Base-by-base conservation (phyloP, 1,140 invertebrate species). In the Caerostris extrusa region DNA sequence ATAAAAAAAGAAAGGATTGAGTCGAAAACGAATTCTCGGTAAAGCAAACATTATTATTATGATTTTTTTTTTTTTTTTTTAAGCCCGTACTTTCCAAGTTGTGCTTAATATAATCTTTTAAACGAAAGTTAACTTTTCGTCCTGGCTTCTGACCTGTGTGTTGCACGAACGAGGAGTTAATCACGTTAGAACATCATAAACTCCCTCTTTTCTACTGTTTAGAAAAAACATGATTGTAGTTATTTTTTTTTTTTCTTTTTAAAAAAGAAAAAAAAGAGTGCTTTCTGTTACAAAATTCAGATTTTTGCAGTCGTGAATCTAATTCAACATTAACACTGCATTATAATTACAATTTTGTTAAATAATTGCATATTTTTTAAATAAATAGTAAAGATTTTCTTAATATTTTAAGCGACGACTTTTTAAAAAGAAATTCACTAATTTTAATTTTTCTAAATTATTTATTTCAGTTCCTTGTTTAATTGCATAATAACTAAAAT, bases 121-220 rank as follows among this genome's bases (percentile, higher is more conserved):
- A 87, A 87, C 60, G 85, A 60, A 64, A 61, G 85, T 83, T 83
- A 64, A 50, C 85, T 64, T 55, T 61, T 56, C 53, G 55, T 58
- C 71, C 53, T 64, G 50, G n/a, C 71, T 77, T 77, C 71, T 53
- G 82, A 19, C 71, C 53, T 64, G 50, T 4, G 17, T 77, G 17
- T 19, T 53, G 12, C 71, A 7, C 50, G 71, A 83, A 87, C 64
- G 17, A 8, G 85, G 64, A 58, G 85, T 87, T 87, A 87, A 87
- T 87, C 85, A 87, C 85, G 64, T 87, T 87, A 87, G 82, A 85
- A 87, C 58, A 64, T 87, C 85, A 58, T 87, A 64, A 87, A 87
- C 85, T 87, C 50, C 5, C 4, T 53, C 55, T 53, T 77, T 19
- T 8, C n/a, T 77, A 19, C 53, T 64, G 7, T 64, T 10, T 17